Conservation (phyloP, 2,113 vertebrate genomes). For the Crocuta crocuta region DNA sequence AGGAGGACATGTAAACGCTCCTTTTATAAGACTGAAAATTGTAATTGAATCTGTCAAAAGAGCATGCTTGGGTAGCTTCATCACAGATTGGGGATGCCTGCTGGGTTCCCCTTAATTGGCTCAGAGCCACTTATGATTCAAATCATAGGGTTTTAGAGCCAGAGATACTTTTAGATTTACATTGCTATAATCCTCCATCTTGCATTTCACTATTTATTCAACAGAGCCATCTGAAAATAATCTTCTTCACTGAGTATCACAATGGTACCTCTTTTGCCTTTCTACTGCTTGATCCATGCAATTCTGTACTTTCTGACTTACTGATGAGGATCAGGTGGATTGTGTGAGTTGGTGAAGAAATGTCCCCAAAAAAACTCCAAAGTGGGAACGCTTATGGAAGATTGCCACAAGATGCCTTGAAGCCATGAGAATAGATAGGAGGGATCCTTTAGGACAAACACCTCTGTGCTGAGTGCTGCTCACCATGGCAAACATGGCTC, state of each 20-base stretch:
- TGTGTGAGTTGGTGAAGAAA: not conserved
- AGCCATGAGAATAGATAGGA: not conserved
- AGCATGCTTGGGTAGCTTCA: not conserved
- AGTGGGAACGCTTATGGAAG: not conserved
- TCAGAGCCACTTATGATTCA: constrained; percentile 11
- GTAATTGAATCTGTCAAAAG: not conserved
- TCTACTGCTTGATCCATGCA: not conserved
- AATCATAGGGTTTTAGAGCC: not conserved
- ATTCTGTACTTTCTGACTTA: not conserved
- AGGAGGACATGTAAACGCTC: not conserved
- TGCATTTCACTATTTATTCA: not conserved
- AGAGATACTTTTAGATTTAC: not conserved
- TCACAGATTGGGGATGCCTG: not conserved
- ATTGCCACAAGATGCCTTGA: not conserved
- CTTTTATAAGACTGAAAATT: constrained; percentile 8
- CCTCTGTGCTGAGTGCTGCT: not conserved
- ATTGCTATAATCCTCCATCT: not conserved
- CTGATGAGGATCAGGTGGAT: not conserved
- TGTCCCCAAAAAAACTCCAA: not conserved
- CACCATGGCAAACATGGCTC: not conserved
- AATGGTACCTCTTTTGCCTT: not conserved
- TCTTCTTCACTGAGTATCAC: not conserved
- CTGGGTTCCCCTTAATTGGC: not conserved
- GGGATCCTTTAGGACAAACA: not conserved
- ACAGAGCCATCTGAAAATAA: not conserved